These are phyloP conservation scores for Silurus asotus DNA, from an alignment of 2,113 vertebrate genomes.

Conservation along the genomic window DNA sequence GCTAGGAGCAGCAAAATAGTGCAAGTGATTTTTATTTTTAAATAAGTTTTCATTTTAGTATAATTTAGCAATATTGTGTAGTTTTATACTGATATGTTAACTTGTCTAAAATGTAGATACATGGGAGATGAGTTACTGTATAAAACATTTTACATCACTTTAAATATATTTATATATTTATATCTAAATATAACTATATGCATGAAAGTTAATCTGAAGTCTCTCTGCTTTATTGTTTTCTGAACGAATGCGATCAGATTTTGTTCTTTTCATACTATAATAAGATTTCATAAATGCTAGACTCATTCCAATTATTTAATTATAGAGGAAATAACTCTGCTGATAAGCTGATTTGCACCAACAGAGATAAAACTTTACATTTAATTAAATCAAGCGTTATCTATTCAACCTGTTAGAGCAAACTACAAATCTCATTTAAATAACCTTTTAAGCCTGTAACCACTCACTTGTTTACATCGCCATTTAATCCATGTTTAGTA, in stretches of 20 bases:
- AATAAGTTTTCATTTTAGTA: no score
- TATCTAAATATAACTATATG: no score
- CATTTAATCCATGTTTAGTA: background rate
- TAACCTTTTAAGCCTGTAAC: background rate
- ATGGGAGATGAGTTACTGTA: no score
- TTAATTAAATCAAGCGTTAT: background rate
- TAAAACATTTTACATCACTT: no score
- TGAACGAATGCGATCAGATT: background rate
- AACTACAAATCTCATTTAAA: background rate
- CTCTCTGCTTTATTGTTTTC: background rate
- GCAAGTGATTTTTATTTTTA: no score
- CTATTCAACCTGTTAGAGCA: background rate
- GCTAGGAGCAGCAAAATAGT: no score
- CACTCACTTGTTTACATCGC: background rate
- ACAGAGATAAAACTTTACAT: background rate
- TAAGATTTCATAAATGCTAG: background rate
- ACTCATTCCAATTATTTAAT: background rate
- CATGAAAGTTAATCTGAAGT: background rate
- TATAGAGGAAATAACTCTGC: background rate
- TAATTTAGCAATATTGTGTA: no score
- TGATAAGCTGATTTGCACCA: background rate
- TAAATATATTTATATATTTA: no score
- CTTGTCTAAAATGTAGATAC: no score
- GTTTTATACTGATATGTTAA: no score
- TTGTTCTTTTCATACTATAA: background rate